Conservation (phyloP, 2,888 invertebrate genomes). For the Clitarchus hookeri region DNA sequence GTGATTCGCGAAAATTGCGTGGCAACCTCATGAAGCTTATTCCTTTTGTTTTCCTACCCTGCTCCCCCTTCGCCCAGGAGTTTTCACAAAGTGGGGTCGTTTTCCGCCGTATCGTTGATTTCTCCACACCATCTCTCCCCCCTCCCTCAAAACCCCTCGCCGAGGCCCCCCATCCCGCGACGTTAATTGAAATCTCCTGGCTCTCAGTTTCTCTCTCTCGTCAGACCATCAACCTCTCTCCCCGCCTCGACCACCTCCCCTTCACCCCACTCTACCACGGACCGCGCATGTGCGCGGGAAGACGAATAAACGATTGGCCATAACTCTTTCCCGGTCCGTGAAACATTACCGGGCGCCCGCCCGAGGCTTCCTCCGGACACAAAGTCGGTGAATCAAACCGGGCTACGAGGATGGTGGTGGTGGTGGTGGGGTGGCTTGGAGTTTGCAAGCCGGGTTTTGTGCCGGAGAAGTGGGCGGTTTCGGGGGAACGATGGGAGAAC, state of each 20-base stretch:
- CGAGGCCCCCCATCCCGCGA: background rate
- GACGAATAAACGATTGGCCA: background rate
- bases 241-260: background rate
- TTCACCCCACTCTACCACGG: too few relatives aligned
- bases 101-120: too few relatives aligned
- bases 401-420: background rate
- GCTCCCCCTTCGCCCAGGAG: too few relatives aligned
- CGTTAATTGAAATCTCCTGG: constrained; percentile 14
- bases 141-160: background rate
- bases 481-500: background rate
- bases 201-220: background rate
- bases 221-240: background rate
- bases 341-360: background rate
- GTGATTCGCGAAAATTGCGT: background rate
- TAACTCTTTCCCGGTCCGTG: background rate
- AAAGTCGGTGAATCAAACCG: background rate
- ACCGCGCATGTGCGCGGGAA: background rate
- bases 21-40: background rate
- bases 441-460: background rate
- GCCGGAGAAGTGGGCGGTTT: background rate
- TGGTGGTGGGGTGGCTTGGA: background rate
- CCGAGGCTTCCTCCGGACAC: background rate
- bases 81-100: too few relatives aligned
- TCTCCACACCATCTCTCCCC: too few relatives aligned
- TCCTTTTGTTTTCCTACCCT: background rate